phyloP scores from a whole-genome alignment of 2,888 invertebrate species.

The Drosophila cyrtoloma region DNA sequence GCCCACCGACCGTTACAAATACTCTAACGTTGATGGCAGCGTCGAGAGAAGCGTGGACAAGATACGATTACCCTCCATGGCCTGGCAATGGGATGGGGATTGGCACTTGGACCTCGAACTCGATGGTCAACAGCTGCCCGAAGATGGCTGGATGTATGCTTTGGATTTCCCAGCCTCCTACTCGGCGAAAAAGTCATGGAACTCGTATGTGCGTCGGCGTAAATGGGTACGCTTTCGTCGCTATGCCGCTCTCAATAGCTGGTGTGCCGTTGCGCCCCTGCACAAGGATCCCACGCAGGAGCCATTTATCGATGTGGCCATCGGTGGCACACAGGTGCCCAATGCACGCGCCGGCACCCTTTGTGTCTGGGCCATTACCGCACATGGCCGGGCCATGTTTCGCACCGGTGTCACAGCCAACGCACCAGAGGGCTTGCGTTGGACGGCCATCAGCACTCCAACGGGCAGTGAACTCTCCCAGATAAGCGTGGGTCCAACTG shows the following conservation, averaged over 20 bases:
- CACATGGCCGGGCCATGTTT: slow-evolving; percentile 95
- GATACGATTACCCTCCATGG: slow-evolving; percentile 95
- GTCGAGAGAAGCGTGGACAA: slow-evolving; percentile 91
- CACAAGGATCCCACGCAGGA: slow-evolving; percentile 96
- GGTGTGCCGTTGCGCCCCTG: slow-evolving; percentile 96
- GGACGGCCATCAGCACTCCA: slow-evolving; percentile 92
- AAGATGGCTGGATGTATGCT: slow-evolving; percentile 97
- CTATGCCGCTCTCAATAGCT: slow-evolving; percentile 95
- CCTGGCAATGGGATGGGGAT: slow-evolving; percentile 98
- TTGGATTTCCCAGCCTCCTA: slow-evolving; percentile 95
- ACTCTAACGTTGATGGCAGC: slow-evolving; percentile 94
- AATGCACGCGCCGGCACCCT: slow-evolving; percentile 91
- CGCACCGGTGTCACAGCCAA: slow-evolving; percentile 92
- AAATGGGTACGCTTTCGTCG: slow-evolving; percentile 95
- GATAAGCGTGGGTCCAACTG: slow-evolving; percentile 93
- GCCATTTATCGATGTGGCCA: slow-evolving; percentile 95
- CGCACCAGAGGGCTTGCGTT: slow-evolving; percentile 94
- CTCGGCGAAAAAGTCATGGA: slow-evolving; percentile 93
- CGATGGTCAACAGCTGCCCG: slow-evolving; percentile 94
- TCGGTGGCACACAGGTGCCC: slow-evolving; percentile 93
- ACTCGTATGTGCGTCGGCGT: slow-evolving; percentile 94
- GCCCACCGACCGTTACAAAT: slow-evolving; percentile 95
- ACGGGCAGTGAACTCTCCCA: slow-evolving; percentile 93
- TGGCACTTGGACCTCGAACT: slow-evolving; percentile 94
- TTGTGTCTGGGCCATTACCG: slow-evolving; percentile 96